A percentile compares a stretch with the other conserved stretches of the same genome.
Conservation (phyloP, 2,888 invertebrate genomes). For the Oscheius myriophilus region DNA sequence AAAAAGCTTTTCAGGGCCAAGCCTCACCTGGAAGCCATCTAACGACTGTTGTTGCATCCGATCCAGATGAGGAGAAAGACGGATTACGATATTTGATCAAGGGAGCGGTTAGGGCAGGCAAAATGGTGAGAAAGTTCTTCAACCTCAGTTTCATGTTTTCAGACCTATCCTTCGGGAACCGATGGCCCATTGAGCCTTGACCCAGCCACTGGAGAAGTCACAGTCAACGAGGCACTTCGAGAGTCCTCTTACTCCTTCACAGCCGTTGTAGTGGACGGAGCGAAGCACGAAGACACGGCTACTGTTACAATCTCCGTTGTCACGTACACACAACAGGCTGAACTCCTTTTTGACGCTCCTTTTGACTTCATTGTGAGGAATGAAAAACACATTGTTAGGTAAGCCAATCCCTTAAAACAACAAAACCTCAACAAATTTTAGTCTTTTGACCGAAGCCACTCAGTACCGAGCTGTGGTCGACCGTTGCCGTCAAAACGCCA, state of each 20-base stretch:
- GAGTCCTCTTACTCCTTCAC: conserved; percentile 47
- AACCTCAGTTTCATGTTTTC: conserved; percentile 1
- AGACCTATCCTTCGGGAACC: conserved; percentile 29
- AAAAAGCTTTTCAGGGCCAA: conserved; percentile 34
- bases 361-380: conserved; percentile 49
- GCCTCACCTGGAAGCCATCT: conserved; percentile 44
- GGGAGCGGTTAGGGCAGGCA: conserved; percentile 38
- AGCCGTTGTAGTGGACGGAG: conserved; percentile 43
- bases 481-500: conserved; percentile 50
- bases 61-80: conserved; percentile 44
- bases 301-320: conserved; percentile 49
- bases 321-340: conserved; percentile 50
- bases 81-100: conserved; percentile 43
- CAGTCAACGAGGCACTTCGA: conserved; percentile 41
- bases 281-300: conserved; percentile 48
- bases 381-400: conserved; percentile 53
- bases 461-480: conserved; percentile 46
- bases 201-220: conserved; percentile 39
- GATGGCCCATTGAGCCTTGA: conserved; percentile 44
- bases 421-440: conserved; percentile 21
- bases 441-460: conserved; percentile 49
- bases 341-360: conserved; percentile 53
- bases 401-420: background rate
- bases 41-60: conserved; percentile 41
- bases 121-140: conserved; percentile 21